phyloP scores from a whole-genome alignment of 2,888 invertebrate species.

The Mechanitis messenoides region DNA sequence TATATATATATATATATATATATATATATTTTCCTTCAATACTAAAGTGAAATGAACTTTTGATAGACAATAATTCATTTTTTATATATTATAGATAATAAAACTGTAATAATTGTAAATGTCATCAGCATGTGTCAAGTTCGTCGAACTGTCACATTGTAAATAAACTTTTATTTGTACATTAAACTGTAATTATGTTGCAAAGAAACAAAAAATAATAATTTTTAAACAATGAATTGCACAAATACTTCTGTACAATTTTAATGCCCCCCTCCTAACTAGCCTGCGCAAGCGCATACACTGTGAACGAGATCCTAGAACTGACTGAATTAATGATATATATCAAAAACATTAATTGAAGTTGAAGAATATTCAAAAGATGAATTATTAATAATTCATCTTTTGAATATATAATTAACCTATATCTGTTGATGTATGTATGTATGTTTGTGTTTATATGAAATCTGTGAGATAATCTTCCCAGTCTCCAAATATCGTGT shows the following conservation, averaged over 20 bases:
- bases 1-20: background rate
- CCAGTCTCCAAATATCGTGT: background rate
- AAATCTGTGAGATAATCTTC: background rate
- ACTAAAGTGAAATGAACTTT: slow-evolving; percentile 15
- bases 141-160: slow-evolving; percentile 18
- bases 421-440: too few relatives aligned
- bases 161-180: slow-evolving; percentile 15
- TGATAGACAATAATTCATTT: slow-evolving; percentile 6
- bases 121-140: slow-evolving; percentile 11
- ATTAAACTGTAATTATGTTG: slow-evolving; percentile 10
- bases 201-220: too few relatives aligned
- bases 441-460: background rate
- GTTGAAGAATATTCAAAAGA: too few relatives aligned
- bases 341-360: too few relatives aligned
- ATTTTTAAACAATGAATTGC: too few relatives aligned
- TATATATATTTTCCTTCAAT: background rate
- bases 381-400: too few relatives aligned
- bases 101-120: slow-evolving; percentile 5
- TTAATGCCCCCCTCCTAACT: too few relatives aligned
- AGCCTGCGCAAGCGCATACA: too few relatives aligned
- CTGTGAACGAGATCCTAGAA: too few relatives aligned
- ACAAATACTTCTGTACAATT: too few relatives aligned
- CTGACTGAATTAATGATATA: too few relatives aligned
- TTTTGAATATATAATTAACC: too few relatives aligned
- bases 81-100: background rate